Evolutionary conservation across 2,797 vertebrate genomes (phyloP).

Genomic region (Sarcophilus harrisii): DNA sequence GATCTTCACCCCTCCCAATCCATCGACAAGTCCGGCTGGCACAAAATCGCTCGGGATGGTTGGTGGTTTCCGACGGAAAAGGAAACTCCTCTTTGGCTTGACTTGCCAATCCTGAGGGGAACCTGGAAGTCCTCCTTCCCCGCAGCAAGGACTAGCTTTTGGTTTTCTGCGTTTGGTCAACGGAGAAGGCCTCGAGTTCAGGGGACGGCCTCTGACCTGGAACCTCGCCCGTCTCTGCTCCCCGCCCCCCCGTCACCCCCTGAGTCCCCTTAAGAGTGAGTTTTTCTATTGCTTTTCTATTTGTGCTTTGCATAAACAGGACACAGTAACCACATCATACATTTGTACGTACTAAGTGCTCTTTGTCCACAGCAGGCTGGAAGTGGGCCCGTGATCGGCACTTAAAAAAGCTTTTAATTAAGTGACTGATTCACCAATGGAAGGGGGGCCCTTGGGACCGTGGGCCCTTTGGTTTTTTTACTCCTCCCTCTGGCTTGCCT

Average conservation of each 20-base stretch:
- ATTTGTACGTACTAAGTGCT: background rate
- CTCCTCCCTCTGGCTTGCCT: background rate
- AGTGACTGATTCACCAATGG: background rate
- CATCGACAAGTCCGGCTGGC: background rate
- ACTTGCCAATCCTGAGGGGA: background rate
- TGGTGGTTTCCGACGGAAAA: too few relatives aligned
- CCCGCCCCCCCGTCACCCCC: background rate
- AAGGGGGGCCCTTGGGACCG: background rate
- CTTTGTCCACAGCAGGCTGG: background rate
- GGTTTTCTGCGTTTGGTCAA: background rate
- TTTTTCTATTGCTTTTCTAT: background rate
- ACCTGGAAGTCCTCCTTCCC: background rate
- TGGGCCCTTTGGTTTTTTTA: background rate
- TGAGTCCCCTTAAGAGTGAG: background rate
- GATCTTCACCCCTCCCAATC: background rate
- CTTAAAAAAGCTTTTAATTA: background rate
- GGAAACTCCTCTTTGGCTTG: background rate
- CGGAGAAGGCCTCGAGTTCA: too few relatives aligned
- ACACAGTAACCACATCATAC: background rate
- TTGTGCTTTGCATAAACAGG: background rate
- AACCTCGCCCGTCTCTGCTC: background rate
- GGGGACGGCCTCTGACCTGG: background rate
- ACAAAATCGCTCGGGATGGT: too few relatives aligned
- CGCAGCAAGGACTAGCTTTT: background rate
- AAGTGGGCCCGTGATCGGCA: accelerated